These are phyloP conservation scores for Plecotus auritus DNA, from an alignment of 2,113 vertebrate species.

Conservation along the genomic window DNA sequence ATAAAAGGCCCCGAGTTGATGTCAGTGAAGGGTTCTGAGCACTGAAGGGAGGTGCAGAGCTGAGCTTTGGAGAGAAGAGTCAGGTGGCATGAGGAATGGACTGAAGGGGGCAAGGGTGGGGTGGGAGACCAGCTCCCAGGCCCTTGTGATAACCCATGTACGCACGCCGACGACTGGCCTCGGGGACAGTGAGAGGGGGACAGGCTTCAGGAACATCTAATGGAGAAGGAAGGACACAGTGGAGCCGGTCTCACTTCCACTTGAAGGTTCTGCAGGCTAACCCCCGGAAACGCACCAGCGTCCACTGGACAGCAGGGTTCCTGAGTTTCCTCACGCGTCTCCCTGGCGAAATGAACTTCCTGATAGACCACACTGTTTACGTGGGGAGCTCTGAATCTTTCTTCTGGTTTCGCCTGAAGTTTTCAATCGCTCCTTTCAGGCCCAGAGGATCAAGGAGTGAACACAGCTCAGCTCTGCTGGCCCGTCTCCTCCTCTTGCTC, in stretches of 20 bases:
- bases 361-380: not conserved
- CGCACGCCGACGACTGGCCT: not conserved
- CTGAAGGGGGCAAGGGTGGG: not conserved
- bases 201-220: not conserved
- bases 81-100: accelerated
- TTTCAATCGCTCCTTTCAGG: conserved; percentile 19
- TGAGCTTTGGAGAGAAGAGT: not conserved
- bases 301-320: not conserved
- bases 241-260: not conserved
- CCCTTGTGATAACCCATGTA: accelerated
- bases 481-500: not conserved
- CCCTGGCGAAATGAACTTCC: not conserved
- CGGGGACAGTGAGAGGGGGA: not conserved
- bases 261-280: not conserved
- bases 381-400: not conserved
- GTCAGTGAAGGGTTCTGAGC: not conserved
- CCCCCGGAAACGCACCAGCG: not conserved
- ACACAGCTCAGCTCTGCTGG: not conserved
- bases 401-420: not conserved
- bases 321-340: not conserved
- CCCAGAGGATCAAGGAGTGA: not conserved
- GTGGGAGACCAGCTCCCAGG: accelerated
- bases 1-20: not conserved
- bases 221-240: not conserved
- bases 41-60: not conserved